Percentiles rank a stretch among this genome's conserved stretches.
phyloP scores from a whole-genome alignment of 2,797 vertebrate species.

The Phrynocephalus vlangalii region DNA sequence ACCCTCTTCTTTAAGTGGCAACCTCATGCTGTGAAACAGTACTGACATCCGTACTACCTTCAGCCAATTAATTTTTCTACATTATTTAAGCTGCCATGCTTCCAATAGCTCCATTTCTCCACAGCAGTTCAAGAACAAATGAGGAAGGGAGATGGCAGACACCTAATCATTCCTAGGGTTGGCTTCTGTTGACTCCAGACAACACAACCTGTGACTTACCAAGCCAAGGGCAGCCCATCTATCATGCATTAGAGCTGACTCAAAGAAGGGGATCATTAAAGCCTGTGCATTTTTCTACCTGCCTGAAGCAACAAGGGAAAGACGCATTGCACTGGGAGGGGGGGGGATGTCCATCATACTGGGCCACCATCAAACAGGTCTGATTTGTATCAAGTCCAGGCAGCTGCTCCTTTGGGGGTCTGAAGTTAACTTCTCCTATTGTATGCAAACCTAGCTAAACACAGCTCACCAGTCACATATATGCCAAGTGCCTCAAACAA shows the following conservation, averaged over 20 bases:
- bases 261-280: neutral
- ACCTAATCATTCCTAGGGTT: neutral
- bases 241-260: neutral
- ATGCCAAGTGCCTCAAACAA: neutral
- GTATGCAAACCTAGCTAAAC: neutral
- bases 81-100: neutral
- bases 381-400: neutral
- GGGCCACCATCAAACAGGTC: neutral
- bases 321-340: neutral
- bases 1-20: neutral
- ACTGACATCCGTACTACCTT: neutral
- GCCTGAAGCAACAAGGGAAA: neutral
- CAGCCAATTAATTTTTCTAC: conserved; percentile 6
- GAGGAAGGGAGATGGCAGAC: neutral
- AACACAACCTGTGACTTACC: neutral
- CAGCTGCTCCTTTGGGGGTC: neutral
- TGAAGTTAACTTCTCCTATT: neutral
- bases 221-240: neutral
- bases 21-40: neutral
- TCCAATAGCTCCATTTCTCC: conserved; percentile 7
- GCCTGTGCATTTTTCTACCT: neutral
- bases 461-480: neutral
- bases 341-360: neutral
- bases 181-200: neutral
- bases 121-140: neutral